Evolutionary conservation across 2,113 vertebrate genomes (phyloP).

Genomic region (Tyto alba): DNA sequence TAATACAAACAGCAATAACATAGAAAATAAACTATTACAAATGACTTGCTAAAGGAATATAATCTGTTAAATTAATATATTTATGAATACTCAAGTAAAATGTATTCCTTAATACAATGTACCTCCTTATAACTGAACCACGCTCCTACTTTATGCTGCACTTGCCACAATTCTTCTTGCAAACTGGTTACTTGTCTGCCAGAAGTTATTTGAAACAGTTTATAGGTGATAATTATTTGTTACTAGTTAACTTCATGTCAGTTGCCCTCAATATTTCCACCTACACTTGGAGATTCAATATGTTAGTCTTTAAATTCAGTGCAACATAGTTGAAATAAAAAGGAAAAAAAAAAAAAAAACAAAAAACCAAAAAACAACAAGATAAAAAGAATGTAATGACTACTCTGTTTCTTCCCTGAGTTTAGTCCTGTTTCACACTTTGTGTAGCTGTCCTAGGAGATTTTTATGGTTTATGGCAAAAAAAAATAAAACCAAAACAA

Average conservation of each 20-base stretch:
- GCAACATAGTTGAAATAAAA: neutral
- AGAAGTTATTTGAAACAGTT: neutral
- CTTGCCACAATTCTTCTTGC: neutral
- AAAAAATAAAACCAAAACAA: fast-evolving
- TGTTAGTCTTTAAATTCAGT: neutral
- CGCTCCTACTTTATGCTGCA: neutral
- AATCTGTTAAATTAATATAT: neutral
- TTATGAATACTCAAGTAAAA: neutral
- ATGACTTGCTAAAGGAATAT: neutral
- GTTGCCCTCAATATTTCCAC: neutral
- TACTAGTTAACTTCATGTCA: neutral
- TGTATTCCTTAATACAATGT: neutral
- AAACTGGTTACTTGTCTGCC: neutral
- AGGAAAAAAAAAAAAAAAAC: neutral
- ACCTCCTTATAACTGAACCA: neutral
- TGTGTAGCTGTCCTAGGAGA: neutral
- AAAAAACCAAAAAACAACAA: neutral
- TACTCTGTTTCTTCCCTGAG: neutral
- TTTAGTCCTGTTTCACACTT: neutral
- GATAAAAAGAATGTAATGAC: neutral
- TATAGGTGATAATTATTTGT: neutral
- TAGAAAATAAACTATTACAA: neutral
- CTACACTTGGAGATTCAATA: neutral
- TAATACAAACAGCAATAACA: neutral
- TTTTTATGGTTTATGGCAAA: neutral